Conservation (phyloP, 64 coral and sea anemone species). For the Porites australiensis region DNA sequence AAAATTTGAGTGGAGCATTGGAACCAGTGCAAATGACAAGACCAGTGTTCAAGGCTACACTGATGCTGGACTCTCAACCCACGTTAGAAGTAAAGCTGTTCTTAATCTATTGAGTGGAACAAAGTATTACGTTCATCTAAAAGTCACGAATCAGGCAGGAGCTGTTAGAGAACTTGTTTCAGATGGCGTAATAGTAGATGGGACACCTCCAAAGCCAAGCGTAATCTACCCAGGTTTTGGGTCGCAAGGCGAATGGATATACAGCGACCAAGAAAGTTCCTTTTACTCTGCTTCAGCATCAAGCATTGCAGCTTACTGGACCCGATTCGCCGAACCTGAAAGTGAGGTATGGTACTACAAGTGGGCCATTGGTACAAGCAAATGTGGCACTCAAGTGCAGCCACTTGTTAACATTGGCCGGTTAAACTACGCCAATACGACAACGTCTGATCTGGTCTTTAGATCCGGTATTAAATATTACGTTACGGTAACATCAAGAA, state of each 20-base stretch:
- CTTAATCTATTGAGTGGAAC: conserved; percentile 74
- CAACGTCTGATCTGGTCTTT: conserved; percentile 53
- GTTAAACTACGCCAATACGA: conserved; percentile 69
- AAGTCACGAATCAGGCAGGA: conserved; percentile 80
- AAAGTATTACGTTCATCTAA: conserved; percentile 80
- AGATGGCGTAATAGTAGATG: conserved; percentile 83
- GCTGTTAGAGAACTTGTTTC: conserved; percentile 76
- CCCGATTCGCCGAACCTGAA: conserved; percentile 83
- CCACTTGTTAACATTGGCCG: conserved; percentile 83
- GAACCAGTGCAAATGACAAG: conserved; percentile 46
- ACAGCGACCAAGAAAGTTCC: conserved; percentile 15
- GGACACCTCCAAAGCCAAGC: conserved; percentile 65
- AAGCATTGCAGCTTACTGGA: conserved; percentile 71
- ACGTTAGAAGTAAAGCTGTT: conserved; percentile 71
- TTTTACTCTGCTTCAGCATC: conserved; percentile 62
- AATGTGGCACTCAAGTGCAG: conserved; percentile 91
- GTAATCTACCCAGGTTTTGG: conserved; percentile 55
- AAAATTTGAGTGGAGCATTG: conserved; percentile 92
- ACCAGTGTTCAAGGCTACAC: conserved; percentile 58
- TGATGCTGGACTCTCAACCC: conserved; percentile 84
- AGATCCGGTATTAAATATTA: conserved; percentile 76
- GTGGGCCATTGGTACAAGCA: conserved; percentile 87
- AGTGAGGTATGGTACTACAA: conserved; percentile 99
- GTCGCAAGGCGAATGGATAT: conserved; percentile 65
- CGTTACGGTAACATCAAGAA: conserved; percentile 73